Evolutionary conservation across 2,113 vertebrate species (phyloP), one percentile per base, ranked within the genome.

Genomic region (Ceuthmochares aereus): DNA sequence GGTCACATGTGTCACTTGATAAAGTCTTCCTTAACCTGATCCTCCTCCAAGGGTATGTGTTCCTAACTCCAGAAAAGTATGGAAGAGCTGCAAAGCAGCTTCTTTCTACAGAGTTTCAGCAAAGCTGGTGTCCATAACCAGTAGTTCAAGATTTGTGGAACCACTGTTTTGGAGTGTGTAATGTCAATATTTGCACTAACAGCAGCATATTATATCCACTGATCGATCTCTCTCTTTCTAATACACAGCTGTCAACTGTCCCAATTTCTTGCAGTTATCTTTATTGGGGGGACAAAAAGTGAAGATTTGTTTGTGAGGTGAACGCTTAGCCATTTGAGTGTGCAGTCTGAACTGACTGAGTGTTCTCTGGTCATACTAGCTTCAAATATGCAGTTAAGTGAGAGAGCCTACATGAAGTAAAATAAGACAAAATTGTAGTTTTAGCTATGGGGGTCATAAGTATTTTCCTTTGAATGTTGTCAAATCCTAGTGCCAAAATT

Each of bases 371-470:
- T 69, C 9, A 3, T 72, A 64, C 12, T 64, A 62, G 16, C 23
- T 87, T 78, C 72, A 68, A 19, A 37, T 68, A 30, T 10, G 26
- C 19, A 16, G 14, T 55, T 37, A 25, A 14, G 40, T 67, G 29
- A 25, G 22, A 42, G 13, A 6, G 12, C 54, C 26, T 64, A 21
- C 1, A 12, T 0, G 0, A 78, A 82, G 12, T 19, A 23, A 82
- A 64, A 20, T 64, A 20, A 17, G 12, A 82, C 16, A 55, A 77
- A 90, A 58, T 34, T 13, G 1, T 8, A 43, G 15, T 75, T 91
- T 67, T 55, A 49, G 9, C 36, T 55, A 29, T 23, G 8, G 30
- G 45, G 26, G 54, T 36, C 7, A 4, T n/a, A 59, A 49, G 7
- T 59, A 9, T 79, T 85, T 76, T 69, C 34, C 21, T 64, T 76